Evolutionary conservation across 2,113 vertebrate genomes (phyloP), one percentile per base, ranked within the genome.

Genomic region (Notiomystis cincta): DNA sequence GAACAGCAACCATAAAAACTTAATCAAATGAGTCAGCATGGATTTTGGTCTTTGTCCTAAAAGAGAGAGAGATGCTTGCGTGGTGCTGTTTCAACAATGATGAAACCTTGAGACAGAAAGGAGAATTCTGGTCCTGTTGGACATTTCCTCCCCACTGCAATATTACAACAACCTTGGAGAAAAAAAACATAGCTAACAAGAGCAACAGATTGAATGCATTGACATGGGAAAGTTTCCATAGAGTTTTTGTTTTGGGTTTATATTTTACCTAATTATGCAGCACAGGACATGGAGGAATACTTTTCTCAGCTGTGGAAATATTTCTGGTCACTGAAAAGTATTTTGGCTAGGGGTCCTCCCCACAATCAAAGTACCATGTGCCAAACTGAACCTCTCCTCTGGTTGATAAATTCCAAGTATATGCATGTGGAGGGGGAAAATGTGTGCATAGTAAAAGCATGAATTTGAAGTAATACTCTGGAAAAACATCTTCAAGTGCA

Each of bases 221-320:
- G 54, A 61, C 16, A 31, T 12, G 3, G 3, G 2, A 88, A 93
- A 82, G 65, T 45, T 27, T 73, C 25, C 17, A 22, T 7, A 18
- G 35, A 15, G 18, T 81, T 83, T 66, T 22, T 27, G 17, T 42
- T 50, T 35, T 6, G 18, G 10, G 23, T 73, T 87, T 81, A 50
- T 15, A 78, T 57, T 87, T 87, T 91, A 19, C 51, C 30, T 78
- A 37, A 84, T 89, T 65, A 61, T 27, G 38, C 19, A 81, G 6
- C 9, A n/a, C 7, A 73, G 31, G 24, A 61, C 28, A 57, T 3
- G 6, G 16, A 84, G n/a, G 40, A 93, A 70, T 70, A 19, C 27
- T 91, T 28, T 83, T 30, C 11, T 89, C 80, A 77, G 28, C 28
- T 87, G 37, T 21, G 37, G 72, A 93, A 83, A 77, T 93, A 81